Base-by-base conservation (phyloP, 2,888 invertebrate species). In the Cacoxenus indagator region DNA sequence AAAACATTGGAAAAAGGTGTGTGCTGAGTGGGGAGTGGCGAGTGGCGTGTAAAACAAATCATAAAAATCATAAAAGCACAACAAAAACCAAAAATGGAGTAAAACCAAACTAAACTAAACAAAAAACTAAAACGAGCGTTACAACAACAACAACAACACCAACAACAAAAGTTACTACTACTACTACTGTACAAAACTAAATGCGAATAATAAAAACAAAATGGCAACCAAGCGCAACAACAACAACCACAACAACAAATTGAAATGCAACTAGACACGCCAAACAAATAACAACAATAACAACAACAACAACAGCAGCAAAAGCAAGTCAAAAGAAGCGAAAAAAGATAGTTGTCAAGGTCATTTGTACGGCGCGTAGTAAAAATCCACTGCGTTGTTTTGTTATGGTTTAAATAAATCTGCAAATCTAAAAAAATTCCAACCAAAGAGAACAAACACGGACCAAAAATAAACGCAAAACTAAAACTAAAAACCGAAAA, bases 401-500 rank as follows among this genome's bases (percentile, higher is more conserved):
- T 51, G 4, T 22, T 51, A 22, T 51, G 6, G 22, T 43, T 45
- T 43, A 62, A 62, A 62, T 62, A 62, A 62, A 62, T 62, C 24
- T 37, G 24, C 19, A 61, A 61, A 19, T 37, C 61, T 31, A 64
- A 14, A 14, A 46, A 48, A 26, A 43, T 14, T 1, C 0, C 8
- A 37, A 37, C 2, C 37, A 37, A 64, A 43, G 70, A 73, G 74
- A 75, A 67, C 74, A 75, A 75, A 61, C 43, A 70, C 26, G 64
- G 65, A 62, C 55, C 67, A 55, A 55, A 55, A 55, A 55, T 26
- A 55, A 55, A 67, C 59, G 37, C 67, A 29, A 61, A 61, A 45
- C 17, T 69, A 68, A 73, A 77, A 77, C 81, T 75, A 79, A 81
- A 81, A 81, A 71, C 77, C 74, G 69, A 72, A 69, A 64, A 76